A percentile compares a stretch with the other conserved stretches of the same genome.
These are phyloP conservation scores for Mesoligia furuncula DNA, from an alignment of 2,888 invertebrate genomes.

Conservation along the genomic window DNA sequence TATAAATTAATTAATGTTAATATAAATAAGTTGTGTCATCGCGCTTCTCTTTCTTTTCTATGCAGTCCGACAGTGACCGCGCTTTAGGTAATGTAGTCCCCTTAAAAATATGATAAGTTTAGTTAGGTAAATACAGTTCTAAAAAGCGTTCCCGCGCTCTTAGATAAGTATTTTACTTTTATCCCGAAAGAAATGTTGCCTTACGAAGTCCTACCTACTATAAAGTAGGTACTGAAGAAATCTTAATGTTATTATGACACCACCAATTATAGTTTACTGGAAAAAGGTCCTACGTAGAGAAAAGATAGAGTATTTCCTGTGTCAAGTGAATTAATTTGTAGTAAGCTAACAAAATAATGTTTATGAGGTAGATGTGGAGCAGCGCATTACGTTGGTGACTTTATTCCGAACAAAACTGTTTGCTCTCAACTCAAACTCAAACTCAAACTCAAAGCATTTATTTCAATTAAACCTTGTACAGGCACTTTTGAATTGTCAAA, in stretches of 20 bases:
- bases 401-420: constrained; percentile 28
- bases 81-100: no score
- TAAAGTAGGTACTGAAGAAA: not conserved
- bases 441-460: no score
- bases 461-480: no score
- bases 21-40: no score
- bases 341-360: constrained; percentile 43
- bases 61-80: no score
- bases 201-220: not conserved
- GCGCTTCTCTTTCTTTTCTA: no score
- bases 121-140: not conserved
- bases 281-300: constrained; percentile 20
- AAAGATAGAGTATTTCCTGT: constrained; percentile 40
- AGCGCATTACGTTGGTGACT: constrained; percentile 18
- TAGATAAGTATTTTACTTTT: not conserved
- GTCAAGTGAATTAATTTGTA: constrained; percentile 45
- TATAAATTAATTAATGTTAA: no score
- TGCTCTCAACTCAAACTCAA: no score
- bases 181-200: not conserved
- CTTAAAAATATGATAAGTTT: no score
- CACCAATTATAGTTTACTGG: constrained; percentile 16
- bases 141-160: not conserved
- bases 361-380: constrained; percentile 21
- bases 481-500: no score
- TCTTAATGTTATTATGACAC: not conserved